These are phyloP conservation scores for Cairina moschata DNA, from an alignment of 2,113 vertebrate genomes.

Conservation along the genomic window DNA sequence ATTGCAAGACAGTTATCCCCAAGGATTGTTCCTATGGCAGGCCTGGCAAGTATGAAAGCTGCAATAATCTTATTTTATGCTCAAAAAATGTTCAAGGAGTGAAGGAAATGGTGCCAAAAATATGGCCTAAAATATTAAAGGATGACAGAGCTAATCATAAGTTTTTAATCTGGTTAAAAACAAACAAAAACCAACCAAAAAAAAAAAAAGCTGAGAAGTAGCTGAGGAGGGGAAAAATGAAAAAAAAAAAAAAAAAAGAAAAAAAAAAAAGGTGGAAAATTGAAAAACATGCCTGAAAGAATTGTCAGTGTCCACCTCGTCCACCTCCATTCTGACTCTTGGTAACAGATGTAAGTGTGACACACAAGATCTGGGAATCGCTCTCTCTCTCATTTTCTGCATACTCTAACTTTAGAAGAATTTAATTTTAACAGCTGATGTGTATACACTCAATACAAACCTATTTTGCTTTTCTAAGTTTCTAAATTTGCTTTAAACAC, in stretches of 20 bases:
- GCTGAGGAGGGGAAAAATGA: no score
- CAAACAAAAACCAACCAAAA: background rate
- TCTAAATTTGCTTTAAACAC: background rate
- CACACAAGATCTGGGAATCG: background rate
- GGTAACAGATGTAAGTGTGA: background rate
- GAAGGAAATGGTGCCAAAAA: conserved; percentile 49
- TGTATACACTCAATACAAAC: background rate
- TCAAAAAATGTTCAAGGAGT: conserved; percentile 8
- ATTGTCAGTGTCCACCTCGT: background rate
- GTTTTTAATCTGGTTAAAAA: background rate
- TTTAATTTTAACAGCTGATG: background rate
- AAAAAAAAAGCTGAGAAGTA: background rate
- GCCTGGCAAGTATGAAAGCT: conserved; percentile 52
- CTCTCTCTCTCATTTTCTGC: background rate
- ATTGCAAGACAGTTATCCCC: conserved; percentile 45
- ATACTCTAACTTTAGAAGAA: background rate
- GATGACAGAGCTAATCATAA: background rate
- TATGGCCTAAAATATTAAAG: conserved; percentile 7
- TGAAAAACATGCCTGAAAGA: background rate
- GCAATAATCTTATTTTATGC: conserved; percentile 31
- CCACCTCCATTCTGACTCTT: background rate
- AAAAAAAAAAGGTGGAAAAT: background rate
- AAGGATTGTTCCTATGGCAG: conserved; percentile 56
- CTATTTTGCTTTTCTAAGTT: background rate
- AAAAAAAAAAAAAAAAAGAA: no score